A percentile compares a stretch with the other conserved stretches of the same genome.
Evolutionary conservation across 2,797 vertebrate genomes (phyloP).

Genomic region (Coracias cyanogaster): DNA sequence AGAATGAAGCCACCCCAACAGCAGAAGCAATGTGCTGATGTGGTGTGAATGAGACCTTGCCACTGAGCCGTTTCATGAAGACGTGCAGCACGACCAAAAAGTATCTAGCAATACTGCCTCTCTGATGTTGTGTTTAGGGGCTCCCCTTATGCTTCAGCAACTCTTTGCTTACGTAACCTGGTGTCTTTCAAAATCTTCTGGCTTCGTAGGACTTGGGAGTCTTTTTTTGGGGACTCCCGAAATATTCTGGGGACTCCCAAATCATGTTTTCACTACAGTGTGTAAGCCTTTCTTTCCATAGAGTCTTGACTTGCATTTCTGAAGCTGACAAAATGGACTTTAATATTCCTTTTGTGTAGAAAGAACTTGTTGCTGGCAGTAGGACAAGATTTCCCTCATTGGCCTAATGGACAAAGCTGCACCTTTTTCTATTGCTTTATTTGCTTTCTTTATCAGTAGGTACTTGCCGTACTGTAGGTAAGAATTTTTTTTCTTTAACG

Average conservation of each 20-base stretch:
- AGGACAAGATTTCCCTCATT: neutral
- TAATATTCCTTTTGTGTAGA: neutral
- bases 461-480: neutral
- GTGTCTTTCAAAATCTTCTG: neutral
- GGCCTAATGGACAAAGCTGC: neutral
- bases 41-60: neutral
- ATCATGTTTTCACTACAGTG: neutral
- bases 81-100: neutral
- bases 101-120: neutral
- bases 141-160: neutral
- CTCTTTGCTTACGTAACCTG: neutral
- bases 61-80: neutral
- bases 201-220: neutral
- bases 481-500: neutral
- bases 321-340: neutral
- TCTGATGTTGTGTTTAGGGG: neutral
- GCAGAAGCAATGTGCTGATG: neutral
- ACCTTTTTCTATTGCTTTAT: neutral
- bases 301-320: neutral
- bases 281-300: neutral
- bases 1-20: neutral
- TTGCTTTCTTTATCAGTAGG: constrained; percentile 26
- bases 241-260: neutral
- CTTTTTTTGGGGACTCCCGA: no score
- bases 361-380: neutral